Base-by-base conservation (phyloP, 2,113 vertebrate genomes). In the Cacatua alba region DNA sequence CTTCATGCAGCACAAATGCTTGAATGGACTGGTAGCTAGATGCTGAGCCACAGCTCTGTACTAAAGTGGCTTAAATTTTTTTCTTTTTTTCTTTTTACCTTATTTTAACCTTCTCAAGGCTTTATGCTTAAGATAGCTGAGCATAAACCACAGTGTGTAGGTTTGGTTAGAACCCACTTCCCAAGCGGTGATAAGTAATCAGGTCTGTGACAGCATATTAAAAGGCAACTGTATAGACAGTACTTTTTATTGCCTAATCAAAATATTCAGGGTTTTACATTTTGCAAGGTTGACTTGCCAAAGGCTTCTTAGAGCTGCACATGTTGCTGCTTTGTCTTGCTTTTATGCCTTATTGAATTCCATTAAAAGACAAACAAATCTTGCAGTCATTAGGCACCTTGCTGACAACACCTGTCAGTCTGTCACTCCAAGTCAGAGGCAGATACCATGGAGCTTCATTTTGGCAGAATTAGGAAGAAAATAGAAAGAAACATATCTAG, bases 381-480 rank as follows among this genome's bases (percentile, higher is more conserved):
- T 92, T 57, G 25, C 71, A n/a, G 91, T 87, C 55, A 33, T 95
- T 96, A 91, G 97, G 96, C 94, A 96, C 97, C 96, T 97, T 37
- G 93, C 97, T 98, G 98, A 78, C 97, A 98, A 92, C 96, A 97
- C 95, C 98, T 98, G 98, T 92, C 98, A 97, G 91, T 95, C 95
- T 97, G 97, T 97, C 97, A 96, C 83, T 97, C 72, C 9, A 31
- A 83, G 83, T 93, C 92, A 85, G 77, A 92, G 85, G 86, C 83
- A 96, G 95, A 63, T 43, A 88, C 72, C 11, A 35, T 37, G 78
- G 79, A 95, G 92, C 87, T 91, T 95, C 78, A 33, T 94, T 71
- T 95, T 96, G 95, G 95, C 92, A 97, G 83, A 87, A 96, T 96
- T 62, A 94, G 90, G 91, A 92, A 95, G 85, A 92, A 96, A 97